Evolutionary conservation across 2,888 invertebrate species (phyloP), one percentile per base, ranked within the genome.

Genomic region (Melipona bicolor): DNA sequence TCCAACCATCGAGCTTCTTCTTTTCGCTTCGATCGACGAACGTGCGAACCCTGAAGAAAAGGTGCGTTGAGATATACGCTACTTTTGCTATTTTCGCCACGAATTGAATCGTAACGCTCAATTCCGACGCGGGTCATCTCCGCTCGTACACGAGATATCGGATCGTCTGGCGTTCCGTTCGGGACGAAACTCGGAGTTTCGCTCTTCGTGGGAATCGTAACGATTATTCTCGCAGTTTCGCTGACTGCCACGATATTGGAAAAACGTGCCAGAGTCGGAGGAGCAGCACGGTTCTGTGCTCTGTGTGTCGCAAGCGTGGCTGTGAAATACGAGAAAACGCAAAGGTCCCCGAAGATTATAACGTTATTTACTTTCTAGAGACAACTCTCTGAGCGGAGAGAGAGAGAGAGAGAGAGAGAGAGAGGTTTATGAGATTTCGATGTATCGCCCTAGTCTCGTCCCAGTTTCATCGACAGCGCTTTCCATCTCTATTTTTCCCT

Each of bases 181-280:
- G 49, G 77, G 52, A 75, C 77, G 77, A 79, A 68, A 82, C 62
- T 24, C 78, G 67, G 64, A 77, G 61, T 83, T 79, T 85, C 81
- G 73, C 49, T 43, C 11, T 62, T 32, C 70, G 52, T 27, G 61
- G 71, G 74, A 64, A 75, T 77, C 83, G 87, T 87, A 89, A 85
- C 81, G 85, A 89, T 89, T 85, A 85, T 77, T 87, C 83, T 61
- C 65, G 24, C 64, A 56, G 77, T 89, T 83, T 70, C 77, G 87
- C 83, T 85, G 87, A 87, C 85, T 89, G 87, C 27, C 75, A 71
- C 83, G 61, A 77, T 80, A 83, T 83, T 76, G 79, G 83, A 69
- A 81, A 82, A 83, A 85, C 72, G 75, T 87, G 81, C 79, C 76
- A 49, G 32, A 87, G 81, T 89, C 81, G 77, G 74, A 19, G 74